phyloP scores from a whole-genome alignment of 2,113 vertebrate genomes.

The Xenus cinereus region DNA sequence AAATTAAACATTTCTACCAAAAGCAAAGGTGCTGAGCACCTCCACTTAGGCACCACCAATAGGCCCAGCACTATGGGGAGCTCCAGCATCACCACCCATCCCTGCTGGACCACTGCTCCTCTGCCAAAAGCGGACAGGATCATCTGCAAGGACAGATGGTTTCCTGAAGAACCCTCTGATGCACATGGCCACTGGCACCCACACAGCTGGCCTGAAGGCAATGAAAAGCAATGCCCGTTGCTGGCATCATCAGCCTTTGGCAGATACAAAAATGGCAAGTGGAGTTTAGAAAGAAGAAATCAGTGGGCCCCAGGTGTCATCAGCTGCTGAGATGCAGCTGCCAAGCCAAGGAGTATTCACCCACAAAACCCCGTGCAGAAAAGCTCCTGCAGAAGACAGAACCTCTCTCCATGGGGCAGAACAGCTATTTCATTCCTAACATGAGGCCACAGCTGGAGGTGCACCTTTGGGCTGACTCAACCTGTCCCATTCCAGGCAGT shows the following conservation, averaged over 20 bases:
- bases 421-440: not conserved
- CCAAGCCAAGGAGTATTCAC: not conserved
- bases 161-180: not conserved
- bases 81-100: not conserved
- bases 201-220: not conserved
- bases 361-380: accelerated
- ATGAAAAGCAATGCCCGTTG: not conserved
- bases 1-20: not conserved
- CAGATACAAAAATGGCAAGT: not conserved
- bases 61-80: not conserved
- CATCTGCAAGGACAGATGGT: accelerated
- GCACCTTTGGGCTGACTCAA: not conserved
- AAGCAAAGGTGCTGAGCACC: not conserved
- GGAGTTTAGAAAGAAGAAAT: not conserved
- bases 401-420: accelerated
- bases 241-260: not conserved
- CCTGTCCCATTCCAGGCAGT: not conserved
- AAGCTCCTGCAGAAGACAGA: not conserved
- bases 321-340: not conserved
- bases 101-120: not conserved
- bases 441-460: accelerated
- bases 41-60: not conserved
- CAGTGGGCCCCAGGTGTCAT: not conserved
- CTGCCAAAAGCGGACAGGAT: accelerated
- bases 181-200: not conserved